These are phyloP conservation scores for Drosophila nikananu DNA, from an alignment of 1,140 invertebrate species.

Conservation along the genomic window DNA sequence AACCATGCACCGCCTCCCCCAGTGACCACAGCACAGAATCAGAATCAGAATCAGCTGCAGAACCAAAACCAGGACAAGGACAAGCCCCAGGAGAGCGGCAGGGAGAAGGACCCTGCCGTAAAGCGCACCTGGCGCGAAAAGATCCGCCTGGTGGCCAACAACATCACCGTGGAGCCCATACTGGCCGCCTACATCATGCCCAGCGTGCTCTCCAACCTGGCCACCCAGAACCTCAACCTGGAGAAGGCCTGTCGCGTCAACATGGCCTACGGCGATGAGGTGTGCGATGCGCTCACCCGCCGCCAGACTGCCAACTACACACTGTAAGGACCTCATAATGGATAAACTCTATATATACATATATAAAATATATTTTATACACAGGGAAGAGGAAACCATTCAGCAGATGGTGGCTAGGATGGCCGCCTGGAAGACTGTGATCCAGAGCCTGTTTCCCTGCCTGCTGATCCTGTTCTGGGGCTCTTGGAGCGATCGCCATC, in stretches of 20 bases:
- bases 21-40: background rate
- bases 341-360: background rate
- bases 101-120: slow-evolving; percentile 9
- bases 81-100: slow-evolving; percentile 7
- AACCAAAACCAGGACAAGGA: slow-evolving; percentile 7
- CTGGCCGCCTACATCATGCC: slow-evolving; percentile 92
- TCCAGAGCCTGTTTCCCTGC: slow-evolving; percentile 91
- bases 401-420: slow-evolving; percentile 92
- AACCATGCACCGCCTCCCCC: slow-evolving; percentile 31
- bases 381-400: slow-evolving; percentile 89
- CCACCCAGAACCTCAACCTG: slow-evolving; percentile 92
- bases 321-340: slow-evolving; percentile 41
- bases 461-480: slow-evolving; percentile 92
- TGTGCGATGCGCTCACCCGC: slow-evolving; percentile 90
- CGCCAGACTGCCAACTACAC: slow-evolving; percentile 90
- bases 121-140: slow-evolving; percentile 86
- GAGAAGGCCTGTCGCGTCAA: slow-evolving; percentile 94
- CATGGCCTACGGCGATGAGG: slow-evolving; percentile 88
- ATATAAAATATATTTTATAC: background rate
- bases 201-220: slow-evolving; percentile 90
- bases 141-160: slow-evolving; percentile 86
- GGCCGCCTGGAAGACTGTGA: slow-evolving; percentile 92
- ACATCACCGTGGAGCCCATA: slow-evolving; percentile 93
- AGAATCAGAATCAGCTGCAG: background rate
- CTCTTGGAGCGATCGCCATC: slow-evolving; percentile 90